Conservation (phyloP, 2,113 vertebrate species). For the Australoheros scitulus region DNA sequence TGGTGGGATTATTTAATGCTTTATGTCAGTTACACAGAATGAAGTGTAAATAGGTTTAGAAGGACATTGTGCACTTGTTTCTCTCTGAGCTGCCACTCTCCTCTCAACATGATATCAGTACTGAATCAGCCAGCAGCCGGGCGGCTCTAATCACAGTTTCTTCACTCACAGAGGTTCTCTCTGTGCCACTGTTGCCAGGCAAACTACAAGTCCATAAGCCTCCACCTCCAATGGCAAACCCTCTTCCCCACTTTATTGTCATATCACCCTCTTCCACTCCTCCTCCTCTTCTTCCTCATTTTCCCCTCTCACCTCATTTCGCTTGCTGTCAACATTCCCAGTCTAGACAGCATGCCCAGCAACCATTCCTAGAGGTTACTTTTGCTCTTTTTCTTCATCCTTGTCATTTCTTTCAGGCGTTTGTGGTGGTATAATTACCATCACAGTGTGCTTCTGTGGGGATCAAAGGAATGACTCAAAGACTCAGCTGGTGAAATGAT, state of each 20-base stretch:
- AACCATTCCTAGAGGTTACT: slow-evolving; percentile 34
- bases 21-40: slow-evolving; percentile 1
- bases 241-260: slow-evolving; percentile 25
- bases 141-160: slow-evolving; percentile 14
- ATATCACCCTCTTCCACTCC: slow-evolving; percentile 28
- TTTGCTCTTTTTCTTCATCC: not conserved
- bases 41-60: not conserved
- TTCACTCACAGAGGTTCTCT: not conserved
- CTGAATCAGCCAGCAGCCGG: slow-evolving; percentile 31
- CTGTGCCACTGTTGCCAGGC: slow-evolving; percentile 73
- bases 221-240: slow-evolving; percentile 40
- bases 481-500: not conserved
- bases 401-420: slow-evolving; percentile 7
- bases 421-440: slow-evolving; percentile 3
- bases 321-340: slow-evolving; percentile 45
- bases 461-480: slow-evolving; percentile 5
- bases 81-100: not conserved
- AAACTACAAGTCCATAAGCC: slow-evolving; percentile 49
- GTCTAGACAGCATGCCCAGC: slow-evolving; percentile 36
- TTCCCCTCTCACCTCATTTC: slow-evolving; percentile 50
- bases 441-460: slow-evolving; percentile 1
- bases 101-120: not conserved
- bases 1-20: slow-evolving; percentile 16
- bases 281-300: not conserved
- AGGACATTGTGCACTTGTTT: not conserved